Evolutionary conservation across 2,888 invertebrate species (phyloP).

Genomic region (Notodonta dromedarius): DNA sequence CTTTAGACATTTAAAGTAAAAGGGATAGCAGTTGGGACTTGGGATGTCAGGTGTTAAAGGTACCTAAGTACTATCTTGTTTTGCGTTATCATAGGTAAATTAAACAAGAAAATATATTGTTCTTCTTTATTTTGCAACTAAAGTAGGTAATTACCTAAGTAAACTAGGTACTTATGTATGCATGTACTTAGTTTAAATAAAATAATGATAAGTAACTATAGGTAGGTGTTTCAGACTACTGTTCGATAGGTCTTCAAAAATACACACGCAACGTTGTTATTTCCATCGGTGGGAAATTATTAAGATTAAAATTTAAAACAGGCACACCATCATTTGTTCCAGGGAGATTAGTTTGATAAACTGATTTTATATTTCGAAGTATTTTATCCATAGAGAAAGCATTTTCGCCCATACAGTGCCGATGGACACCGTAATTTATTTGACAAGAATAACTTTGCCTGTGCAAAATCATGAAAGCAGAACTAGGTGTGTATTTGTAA

Average conservation of each 20-base stretch:
- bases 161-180: too few species aligned
- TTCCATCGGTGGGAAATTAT: slow-evolving; percentile 68
- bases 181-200: too few species aligned
- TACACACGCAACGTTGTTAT: slow-evolving; percentile 59
- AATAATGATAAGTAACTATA: too few species aligned
- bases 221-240: too few species aligned
- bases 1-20: too few species aligned
- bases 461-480: slow-evolving; percentile 63
- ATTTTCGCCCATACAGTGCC: slow-evolving; percentile 56
- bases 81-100: too few species aligned
- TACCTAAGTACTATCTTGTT: too few species aligned
- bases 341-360: slow-evolving; percentile 66
- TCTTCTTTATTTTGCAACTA: too few species aligned
- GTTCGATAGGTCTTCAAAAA: slow-evolving; percentile 42
- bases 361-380: slow-evolving; percentile 54
- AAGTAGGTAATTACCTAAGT: too few species aligned
- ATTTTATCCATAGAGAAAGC: slow-evolving; percentile 58
- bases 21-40: too few species aligned
- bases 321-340: slow-evolving; percentile 63
- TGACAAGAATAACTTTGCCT: slow-evolving; percentile 63
- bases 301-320: slow-evolving; percentile 45
- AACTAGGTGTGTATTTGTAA: slow-evolving; percentile 40
- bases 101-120: too few species aligned
- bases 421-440: slow-evolving; percentile 39
- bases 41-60: too few species aligned